phyloP scores from a whole-genome alignment of 2,888 invertebrate species.

The Abrostola tripartita region DNA sequence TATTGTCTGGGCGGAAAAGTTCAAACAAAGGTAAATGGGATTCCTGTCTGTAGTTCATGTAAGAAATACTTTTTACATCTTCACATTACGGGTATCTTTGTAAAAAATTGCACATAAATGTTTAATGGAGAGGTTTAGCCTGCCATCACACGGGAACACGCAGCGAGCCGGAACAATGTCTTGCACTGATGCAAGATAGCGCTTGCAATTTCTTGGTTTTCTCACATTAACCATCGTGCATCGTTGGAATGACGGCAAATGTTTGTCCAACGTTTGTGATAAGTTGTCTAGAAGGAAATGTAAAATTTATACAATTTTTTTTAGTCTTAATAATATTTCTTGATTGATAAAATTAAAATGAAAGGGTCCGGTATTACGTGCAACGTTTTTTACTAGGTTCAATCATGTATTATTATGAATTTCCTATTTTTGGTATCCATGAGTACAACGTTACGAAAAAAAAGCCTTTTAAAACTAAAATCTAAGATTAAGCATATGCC shows the following conservation, averaged over 20 bases:
- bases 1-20: too few species aligned
- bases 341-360: too few species aligned
- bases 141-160: slow-evolving; percentile 59
- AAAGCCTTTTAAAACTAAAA: too few species aligned
- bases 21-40: slow-evolving; percentile 15
- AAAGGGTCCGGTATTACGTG: too few species aligned
- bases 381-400: too few species aligned
- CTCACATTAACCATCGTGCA: slow-evolving; percentile 47
- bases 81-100: slow-evolving; percentile 17
- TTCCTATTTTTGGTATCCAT: too few species aligned
- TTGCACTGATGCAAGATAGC: slow-evolving; percentile 42
- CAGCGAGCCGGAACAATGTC: slow-evolving; percentile 56
- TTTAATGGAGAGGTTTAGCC: slow-evolving; percentile 39
- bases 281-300: background rate
- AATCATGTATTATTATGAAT: too few species aligned
- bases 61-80: slow-evolving; percentile 26
- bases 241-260: slow-evolving; percentile 4
- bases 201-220: slow-evolving; percentile 50
- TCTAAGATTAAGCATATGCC: too few species aligned
- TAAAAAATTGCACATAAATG: slow-evolving; percentile 49
- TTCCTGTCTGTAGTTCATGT: slow-evolving; percentile 17
- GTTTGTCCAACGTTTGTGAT: slow-evolving; percentile 15
- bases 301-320: too few species aligned
- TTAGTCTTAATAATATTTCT: too few species aligned
- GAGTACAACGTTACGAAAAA: too few species aligned